Evolutionary conservation across 2,797 vertebrate genomes (phyloP), one percentile per base, ranked within the genome.

Genomic region (Myotis daubentonii): DNA sequence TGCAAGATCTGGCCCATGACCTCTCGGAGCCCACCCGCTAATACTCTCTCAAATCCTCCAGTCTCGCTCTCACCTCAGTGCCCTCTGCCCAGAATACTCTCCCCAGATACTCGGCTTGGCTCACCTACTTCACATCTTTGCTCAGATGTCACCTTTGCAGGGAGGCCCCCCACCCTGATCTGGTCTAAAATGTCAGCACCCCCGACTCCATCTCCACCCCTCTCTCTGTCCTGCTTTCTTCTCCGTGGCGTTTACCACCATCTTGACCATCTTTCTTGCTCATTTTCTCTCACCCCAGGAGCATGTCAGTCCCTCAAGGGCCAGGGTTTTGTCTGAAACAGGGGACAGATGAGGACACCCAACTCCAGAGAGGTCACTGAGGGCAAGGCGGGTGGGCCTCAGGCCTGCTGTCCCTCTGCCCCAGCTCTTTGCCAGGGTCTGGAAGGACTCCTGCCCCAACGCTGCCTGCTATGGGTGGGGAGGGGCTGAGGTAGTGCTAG

Each of bases 401-500:
- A 22, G 53, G 36, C 44, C 78, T 12, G 5, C 68, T 66, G 41
- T 57, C 60, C 30, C 60, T 81, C 30, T 1, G 33, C 1, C 23
- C 62, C 51, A 7, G 20, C 6, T 70, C 17, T 28, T 15, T 47
- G 23, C 38, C 38, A 8, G 33, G 91, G 76, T 4, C 76, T 71
- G 28, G 28, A 47, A 28, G 11, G 33, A n/a, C 51, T 1, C 38
- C 3, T 5, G 5, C 30, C 7, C 41, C 0, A 0, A 6, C 1
- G 6, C 19, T 1, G 17, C 36, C 55, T 44, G 28, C 53, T 16
- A 2, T 2, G 36, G 25, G 33, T 7, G 3, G 16, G 30, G 36
- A 41, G 65, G 25, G 33, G 38, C 76, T 76, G 44, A 0, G 0
- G 78, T 11, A 20, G 41, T 28, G 33, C 86, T 12, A 33, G 68